These are phyloP conservation scores for Zosterops pallidus DNA, from an alignment of 2,113 vertebrate genomes.

Conservation along the genomic window DNA sequence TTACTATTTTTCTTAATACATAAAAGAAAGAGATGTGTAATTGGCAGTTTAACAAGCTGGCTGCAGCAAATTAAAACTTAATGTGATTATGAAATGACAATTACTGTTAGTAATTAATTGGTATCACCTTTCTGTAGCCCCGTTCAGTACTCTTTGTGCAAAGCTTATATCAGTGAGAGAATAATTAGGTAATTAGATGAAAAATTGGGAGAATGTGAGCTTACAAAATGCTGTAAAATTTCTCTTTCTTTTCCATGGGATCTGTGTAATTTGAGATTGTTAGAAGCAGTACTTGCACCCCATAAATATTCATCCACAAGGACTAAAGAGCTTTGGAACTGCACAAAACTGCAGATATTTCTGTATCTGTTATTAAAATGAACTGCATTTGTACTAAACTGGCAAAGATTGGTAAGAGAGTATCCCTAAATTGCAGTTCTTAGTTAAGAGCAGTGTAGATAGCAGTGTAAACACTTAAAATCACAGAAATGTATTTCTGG, in stretches of 20 bases:
- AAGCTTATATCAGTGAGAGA: slow-evolving; percentile 4
- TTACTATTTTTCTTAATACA: slow-evolving; percentile 67
- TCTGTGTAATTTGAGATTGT: slow-evolving; percentile 26
- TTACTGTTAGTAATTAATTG: slow-evolving; percentile 65
- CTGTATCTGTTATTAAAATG: not conserved
- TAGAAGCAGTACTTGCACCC: slow-evolving; percentile 3
- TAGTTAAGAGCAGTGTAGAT: not conserved
- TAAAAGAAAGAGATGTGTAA: slow-evolving; percentile 53
- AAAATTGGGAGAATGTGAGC: not conserved
- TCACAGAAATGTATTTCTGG: not conserved
- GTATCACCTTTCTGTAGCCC: slow-evolving; percentile 52
- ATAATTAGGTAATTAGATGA: slow-evolving; percentile 39
- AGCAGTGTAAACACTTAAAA: not conserved
- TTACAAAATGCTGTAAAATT: slow-evolving; percentile 49
- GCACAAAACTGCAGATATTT: not conserved
- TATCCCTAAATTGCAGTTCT: not conserved
- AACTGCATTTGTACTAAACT: not conserved
- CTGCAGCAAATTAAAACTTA: slow-evolving; percentile 68
- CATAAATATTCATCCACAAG: slow-evolving; percentile 8
- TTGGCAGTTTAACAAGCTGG: slow-evolving; percentile 59
- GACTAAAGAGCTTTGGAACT: slow-evolving; percentile 1
- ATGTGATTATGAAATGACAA: slow-evolving; percentile 61
- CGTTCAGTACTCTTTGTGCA: not conserved
- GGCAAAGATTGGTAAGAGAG: not conserved
- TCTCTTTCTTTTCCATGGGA: not conserved